phyloP scores from a whole-genome alignment of 2,113 vertebrate species.

The Podilymbus podiceps region DNA sequence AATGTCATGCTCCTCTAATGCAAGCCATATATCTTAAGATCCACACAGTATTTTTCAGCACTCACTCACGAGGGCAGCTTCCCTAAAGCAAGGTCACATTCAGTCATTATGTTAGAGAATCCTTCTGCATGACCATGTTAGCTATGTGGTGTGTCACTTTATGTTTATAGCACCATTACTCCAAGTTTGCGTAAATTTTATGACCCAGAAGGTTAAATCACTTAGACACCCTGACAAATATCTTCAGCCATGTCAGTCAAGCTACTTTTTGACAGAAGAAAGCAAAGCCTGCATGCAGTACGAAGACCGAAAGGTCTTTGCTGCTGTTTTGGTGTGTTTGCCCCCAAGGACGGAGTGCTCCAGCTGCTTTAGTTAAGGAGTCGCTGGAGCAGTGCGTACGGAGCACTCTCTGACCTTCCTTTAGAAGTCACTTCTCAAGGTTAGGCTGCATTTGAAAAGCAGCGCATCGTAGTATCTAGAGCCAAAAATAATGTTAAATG shows the following conservation, averaged over 20 bases:
- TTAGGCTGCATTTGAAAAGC: neutral
- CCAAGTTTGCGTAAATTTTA: conserved; percentile 1
- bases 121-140: neutral
- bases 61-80: neutral
- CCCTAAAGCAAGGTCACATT: conserved; percentile 54
- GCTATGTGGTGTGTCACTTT: conserved; percentile 7
- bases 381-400: fast-evolving
- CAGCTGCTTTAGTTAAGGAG: neutral
- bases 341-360: neutral
- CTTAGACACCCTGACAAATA: conserved; percentile 9
- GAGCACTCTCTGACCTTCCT: neutral
- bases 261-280: neutral
- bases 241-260: conserved; percentile 1
- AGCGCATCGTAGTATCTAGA: neutral
- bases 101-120: neutral
- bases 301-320: neutral
- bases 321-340: neutral
- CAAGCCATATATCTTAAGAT: neutral
- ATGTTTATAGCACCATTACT: conserved; percentile 19
- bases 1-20: neutral
- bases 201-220: conserved; percentile 17
- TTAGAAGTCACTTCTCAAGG: neutral
- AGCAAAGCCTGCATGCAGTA: neutral
- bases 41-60: neutral
- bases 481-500: neutral